These are phyloP conservation scores for Cossypha dichroa DNA, from an alignment of 2,797 vertebrate species.

Conservation along the genomic window DNA sequence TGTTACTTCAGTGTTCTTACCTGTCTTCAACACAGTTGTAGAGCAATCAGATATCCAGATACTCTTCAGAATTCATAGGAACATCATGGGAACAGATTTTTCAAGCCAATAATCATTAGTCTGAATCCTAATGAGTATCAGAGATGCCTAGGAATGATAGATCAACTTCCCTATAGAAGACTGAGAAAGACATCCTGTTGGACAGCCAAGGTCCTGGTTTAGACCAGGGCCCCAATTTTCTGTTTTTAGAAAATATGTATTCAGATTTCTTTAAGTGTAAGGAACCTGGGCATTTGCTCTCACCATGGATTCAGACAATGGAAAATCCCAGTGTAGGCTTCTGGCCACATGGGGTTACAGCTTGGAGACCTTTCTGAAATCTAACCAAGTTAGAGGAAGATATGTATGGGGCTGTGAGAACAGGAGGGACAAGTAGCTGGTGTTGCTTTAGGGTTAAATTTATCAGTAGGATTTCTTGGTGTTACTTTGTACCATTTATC, in stretches of 20 bases:
- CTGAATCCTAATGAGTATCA: background rate
- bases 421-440: background rate
- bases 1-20: background rate
- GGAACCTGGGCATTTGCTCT: background rate
- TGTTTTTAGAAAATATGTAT: background rate
- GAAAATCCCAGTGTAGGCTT: background rate
- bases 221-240: background rate
- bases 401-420: background rate
- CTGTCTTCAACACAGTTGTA: background rate
- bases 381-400: background rate
- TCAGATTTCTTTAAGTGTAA: background rate
- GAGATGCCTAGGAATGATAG: background rate
- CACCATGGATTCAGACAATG: background rate
- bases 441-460: background rate
- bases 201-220: background rate
- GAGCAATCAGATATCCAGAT: background rate
- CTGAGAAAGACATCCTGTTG: background rate
- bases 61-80: background rate
- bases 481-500: background rate
- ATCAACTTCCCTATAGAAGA: background rate
- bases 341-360: background rate
- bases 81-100: background rate
- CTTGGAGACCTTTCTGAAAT: background rate
- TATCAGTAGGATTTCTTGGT: background rate
- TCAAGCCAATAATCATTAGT: background rate